Evolutionary conservation across 2,888 invertebrate species (phyloP).

Genomic region (Himalopsyche kuldschensis): DNA sequence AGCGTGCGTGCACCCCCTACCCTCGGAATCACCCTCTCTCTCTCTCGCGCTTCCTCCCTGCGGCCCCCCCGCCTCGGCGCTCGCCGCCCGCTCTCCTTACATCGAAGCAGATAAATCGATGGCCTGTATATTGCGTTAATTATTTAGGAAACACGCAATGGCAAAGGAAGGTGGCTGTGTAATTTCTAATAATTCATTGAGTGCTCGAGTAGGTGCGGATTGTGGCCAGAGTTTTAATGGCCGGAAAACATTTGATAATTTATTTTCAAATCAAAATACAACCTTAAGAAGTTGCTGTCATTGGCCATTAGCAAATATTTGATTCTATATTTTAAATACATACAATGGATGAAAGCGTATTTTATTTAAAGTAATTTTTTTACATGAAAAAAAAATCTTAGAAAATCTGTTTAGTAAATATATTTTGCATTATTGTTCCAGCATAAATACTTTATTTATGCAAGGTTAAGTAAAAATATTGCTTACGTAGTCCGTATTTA

Average conservation of each 20-base stretch:
- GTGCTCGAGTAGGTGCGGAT: slow-evolving; percentile 30
- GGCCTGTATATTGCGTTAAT: slow-evolving; percentile 52
- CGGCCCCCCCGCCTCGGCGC: slow-evolving; percentile 38
- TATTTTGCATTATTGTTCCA: too few relatives aligned
- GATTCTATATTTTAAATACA: too few relatives aligned
- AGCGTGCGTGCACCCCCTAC: slow-evolving; percentile 38
- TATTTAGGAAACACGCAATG: slow-evolving; percentile 64
- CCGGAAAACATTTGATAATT: background rate
- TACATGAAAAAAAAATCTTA: too few relatives aligned
- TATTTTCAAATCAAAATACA: background rate
- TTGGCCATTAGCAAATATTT: too few relatives aligned
- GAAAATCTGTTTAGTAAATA: too few relatives aligned
- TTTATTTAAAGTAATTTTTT: too few relatives aligned
- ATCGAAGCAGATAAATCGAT: slow-evolving; percentile 40
- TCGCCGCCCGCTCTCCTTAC: slow-evolving; percentile 52
- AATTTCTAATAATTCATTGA: slow-evolving; percentile 36
- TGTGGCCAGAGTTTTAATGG: slow-evolving; percentile 7
- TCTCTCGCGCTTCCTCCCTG: slow-evolving; percentile 41
- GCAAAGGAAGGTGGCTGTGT: slow-evolving; percentile 55
- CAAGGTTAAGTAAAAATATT: too few relatives aligned
- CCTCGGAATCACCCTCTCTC: slow-evolving; percentile 48
- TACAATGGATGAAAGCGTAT: too few relatives aligned
- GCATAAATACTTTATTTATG: too few relatives aligned
- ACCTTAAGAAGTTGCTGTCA: background rate
- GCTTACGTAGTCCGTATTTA: too few relatives aligned